Percentiles rank a stretch among this genome's conserved stretches.
Evolutionary conservation across 2,888 invertebrate genomes (phyloP).

Genomic region (Cerastis leucographa): DNA sequence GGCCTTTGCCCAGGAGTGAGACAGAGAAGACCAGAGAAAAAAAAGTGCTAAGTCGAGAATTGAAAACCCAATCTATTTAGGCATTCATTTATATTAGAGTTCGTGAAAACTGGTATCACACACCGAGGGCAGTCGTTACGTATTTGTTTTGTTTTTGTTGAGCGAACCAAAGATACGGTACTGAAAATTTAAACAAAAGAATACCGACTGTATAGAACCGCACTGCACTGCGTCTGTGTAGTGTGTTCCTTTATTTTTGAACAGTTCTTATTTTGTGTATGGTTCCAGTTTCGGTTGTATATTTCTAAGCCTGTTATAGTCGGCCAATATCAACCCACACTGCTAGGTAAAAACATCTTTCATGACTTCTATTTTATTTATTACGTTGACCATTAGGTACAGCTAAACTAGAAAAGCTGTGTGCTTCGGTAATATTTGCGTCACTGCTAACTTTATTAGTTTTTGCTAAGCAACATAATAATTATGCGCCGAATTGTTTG

Average conservation of each 20-base stretch:
- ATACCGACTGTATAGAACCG: background rate
- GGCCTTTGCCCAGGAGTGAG: too few species aligned
- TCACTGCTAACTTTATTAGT: background rate
- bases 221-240: background rate
- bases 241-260: background rate
- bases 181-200: slow-evolving; percentile 11
- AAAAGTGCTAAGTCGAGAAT: background rate
- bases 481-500: background rate
- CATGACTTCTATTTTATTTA: background rate
- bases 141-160: slow-evolving; percentile 14
- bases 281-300: background rate
- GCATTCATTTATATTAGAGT: background rate
- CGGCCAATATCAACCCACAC: background rate
- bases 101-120: background rate
- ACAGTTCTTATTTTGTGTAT: background rate
- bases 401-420: background rate
- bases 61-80: background rate
- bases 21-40: too few species aligned
- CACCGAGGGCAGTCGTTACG: background rate
- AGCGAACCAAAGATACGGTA: background rate
- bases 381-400: background rate
- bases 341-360: background rate
- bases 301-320: background rate
- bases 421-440: background rate
- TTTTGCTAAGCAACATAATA: background rate